Evolutionary conservation across 2,888 invertebrate genomes (phyloP).

Genomic region (Psococerastis gibbosa): DNA sequence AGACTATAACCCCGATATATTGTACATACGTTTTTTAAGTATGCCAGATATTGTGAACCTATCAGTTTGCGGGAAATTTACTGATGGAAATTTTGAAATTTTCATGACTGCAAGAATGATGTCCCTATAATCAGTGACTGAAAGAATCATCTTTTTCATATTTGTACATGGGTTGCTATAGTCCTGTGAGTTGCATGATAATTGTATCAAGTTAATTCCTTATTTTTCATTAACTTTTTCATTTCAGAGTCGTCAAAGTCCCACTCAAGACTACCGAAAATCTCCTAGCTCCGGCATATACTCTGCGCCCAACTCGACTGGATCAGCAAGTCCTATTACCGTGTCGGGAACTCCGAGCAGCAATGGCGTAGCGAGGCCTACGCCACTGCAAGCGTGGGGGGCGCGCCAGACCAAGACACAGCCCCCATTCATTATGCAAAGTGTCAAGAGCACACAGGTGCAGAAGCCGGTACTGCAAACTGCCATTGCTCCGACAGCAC

Average conservation of each 20-base stretch:
- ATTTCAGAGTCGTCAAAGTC: slow-evolving; percentile 6
- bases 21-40: no score
- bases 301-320: slow-evolving; percentile 62
- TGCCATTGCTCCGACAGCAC: slow-evolving; percentile 78
- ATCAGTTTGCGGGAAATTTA: no score
- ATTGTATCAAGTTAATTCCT: no score
- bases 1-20: no score
- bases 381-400: slow-evolving; percentile 68
- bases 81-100: no score
- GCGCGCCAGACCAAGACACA: slow-evolving; percentile 76
- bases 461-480: slow-evolving; percentile 90
- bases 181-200: no score
- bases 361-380: slow-evolving; percentile 45
- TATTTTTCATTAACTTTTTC: no score
- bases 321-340: slow-evolving; percentile 67
- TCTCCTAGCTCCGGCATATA: slow-evolving; percentile 75
- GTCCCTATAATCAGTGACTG: no score
- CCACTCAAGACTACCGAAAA: slow-evolving; percentile 49
- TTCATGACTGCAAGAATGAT: no score
- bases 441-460: slow-evolving; percentile 87
- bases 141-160: no score
- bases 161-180: no score
- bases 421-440: slow-evolving; percentile 90
- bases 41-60: no score
- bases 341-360: slow-evolving; percentile 41